Evolutionary conservation across 2,888 invertebrate genomes (phyloP).

Genomic region (Nebria salina): DNA sequence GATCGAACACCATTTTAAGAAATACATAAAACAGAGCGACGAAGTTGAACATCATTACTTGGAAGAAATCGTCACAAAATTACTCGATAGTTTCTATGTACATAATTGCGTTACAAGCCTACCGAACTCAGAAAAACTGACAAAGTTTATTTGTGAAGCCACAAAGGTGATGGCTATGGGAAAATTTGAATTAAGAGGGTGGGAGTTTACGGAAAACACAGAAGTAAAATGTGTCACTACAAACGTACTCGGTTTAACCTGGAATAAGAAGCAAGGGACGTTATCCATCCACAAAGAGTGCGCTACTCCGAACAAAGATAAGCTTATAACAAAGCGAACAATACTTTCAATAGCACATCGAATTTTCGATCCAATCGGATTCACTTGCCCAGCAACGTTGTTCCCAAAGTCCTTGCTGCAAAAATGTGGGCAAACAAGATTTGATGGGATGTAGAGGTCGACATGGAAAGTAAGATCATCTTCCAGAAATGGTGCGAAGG

Average conservation of each 20-base stretch:
- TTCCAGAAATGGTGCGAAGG: too few species aligned
- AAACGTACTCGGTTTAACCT: slow-evolving; percentile 16
- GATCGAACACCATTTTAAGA: slow-evolving; percentile 37
- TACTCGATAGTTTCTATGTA: slow-evolving; percentile 46
- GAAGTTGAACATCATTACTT: slow-evolving; percentile 24
- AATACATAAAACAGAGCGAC: background rate
- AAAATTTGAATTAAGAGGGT: slow-evolving; percentile 32
- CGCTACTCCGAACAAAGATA: too few species aligned
- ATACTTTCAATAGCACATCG: too few species aligned
- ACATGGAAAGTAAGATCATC: too few species aligned
- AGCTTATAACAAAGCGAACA: too few species aligned
- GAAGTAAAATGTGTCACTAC: background rate
- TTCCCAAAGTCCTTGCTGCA: too few species aligned
- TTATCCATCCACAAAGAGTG: too few species aligned
- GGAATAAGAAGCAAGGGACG: slow-evolving; percentile 21
- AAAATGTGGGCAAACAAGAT: too few species aligned
- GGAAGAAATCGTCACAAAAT: slow-evolving; percentile 22
- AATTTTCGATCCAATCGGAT: too few species aligned
- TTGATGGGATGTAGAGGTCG: too few species aligned
- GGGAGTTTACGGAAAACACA: slow-evolving; percentile 22
- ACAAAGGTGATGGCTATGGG: slow-evolving; percentile 28
- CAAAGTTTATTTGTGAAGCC: slow-evolving; percentile 22
- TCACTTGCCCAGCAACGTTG: too few species aligned
- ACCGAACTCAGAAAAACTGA: slow-evolving; percentile 9
- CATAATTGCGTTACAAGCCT: slow-evolving; percentile 32